Evolutionary conservation across 2,113 vertebrate species (phyloP), one percentile per base, ranked within the genome.

Genomic region (Chaetodon trifascialis): DNA sequence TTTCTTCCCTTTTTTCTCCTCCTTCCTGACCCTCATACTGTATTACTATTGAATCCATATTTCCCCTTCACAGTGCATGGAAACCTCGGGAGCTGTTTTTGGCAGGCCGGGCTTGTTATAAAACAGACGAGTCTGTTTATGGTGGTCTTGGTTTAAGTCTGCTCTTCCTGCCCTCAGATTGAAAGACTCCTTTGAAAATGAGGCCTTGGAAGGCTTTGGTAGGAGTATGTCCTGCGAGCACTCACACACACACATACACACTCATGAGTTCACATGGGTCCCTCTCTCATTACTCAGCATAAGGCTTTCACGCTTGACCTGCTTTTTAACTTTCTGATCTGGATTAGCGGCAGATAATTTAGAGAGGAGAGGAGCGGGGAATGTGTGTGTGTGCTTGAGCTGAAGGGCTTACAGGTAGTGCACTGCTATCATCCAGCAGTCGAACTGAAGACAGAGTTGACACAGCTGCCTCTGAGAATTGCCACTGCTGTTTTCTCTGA

Each of bases 301-400:
- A 84, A 93, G 93, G 89, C 92, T 91, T 91, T 92, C 89, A 92
- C 67, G 90, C 89, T 92, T 93, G 92, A 94, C 91, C 90, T 81
- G 88, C 87, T 92, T 93, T 94, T 92, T 90, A 92, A 92, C 88
- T 92, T 91, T 91, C 86, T 92, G 90, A 94, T 92, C 88, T 90
- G 87, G 91, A 93, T 93, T 93, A 94, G 89, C 44, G 34, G 80
- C 70, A 93, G 86, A 92, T 89, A 74, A 89, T 93, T 91, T 86
- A 60, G 82, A 81, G 86, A 86, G 88, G 89, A 87, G 80, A 89
- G 83, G 70, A 89, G 52, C 30, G 7, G 85, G 69, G 72, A 79
- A 79, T 84, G 56, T 58, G 58, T 55, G 85, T 86, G 85, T 86
- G 84, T 86, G 87, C 82, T 74, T 55, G 79, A 85, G 81, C 83